These are phyloP conservation scores for Brevipalpus yothersi DNA, from an alignment of 1,140 invertebrate species.

Conservation along the genomic window DNA sequence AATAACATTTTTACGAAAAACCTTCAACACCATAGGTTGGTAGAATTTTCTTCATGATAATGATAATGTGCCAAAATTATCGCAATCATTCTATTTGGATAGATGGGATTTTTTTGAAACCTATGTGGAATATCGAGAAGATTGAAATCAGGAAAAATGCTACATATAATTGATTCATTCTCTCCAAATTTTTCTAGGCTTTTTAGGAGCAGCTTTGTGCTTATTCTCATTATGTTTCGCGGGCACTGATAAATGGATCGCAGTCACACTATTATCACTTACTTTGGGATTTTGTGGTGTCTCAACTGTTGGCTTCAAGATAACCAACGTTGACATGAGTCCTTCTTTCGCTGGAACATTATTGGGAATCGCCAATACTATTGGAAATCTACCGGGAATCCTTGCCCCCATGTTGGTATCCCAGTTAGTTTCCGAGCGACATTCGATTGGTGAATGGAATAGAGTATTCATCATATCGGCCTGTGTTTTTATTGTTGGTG, in stretches of 20 bases:
- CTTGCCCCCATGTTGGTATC: conserved; percentile 14
- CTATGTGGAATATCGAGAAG: too few species aligned
- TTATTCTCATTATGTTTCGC: conserved; percentile 5
- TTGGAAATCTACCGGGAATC: conserved; percentile 16
- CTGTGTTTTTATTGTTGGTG: conserved; percentile 42
- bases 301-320: conserved; percentile 9
- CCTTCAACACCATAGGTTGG: background rate
- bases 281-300: conserved; percentile 12
- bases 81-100: too few species aligned
- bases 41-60: too few species aligned
- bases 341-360: conserved; percentile 13
- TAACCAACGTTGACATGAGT: conserved; percentile 12
- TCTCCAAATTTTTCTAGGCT: conserved; percentile 1
- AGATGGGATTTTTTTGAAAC: too few species aligned
- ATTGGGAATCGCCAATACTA: conserved; percentile 17
- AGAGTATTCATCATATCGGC: conserved; percentile 57
- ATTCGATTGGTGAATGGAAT: conserved; percentile 51
- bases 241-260: conserved; percentile 6
- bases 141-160: too few species aligned
- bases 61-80: too few species aligned
- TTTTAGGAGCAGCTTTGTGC: conserved; percentile 38
- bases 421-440: conserved; percentile 6
- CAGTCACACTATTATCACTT: conserved; percentile 9
- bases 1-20: background rate
- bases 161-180: background rate